phyloP scores from a whole-genome alignment of 1,140 invertebrate genomes.

The Sitobion miscanthi region DNA sequence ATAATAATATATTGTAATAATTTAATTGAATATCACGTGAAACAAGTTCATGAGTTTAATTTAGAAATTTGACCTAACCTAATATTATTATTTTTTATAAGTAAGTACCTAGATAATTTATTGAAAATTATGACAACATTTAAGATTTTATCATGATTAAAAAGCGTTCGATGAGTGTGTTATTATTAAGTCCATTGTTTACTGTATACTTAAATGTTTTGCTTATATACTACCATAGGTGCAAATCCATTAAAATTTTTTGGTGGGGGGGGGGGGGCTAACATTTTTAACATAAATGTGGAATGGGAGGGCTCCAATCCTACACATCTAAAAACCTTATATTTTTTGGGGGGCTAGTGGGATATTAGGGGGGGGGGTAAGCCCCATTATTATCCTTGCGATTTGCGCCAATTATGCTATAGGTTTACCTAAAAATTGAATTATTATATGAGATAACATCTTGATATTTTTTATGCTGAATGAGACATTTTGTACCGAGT shows the following conservation, averaged over 20 bases:
- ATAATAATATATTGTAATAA: background rate
- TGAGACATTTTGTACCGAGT: background rate
- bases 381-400: too few relatives aligned
- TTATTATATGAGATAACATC: too few relatives aligned
- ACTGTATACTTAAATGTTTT: background rate
- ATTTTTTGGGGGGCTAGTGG: too few relatives aligned
- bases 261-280: too few relatives aligned
- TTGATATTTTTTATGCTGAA: background rate
- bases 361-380: too few relatives aligned
- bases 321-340: too few relatives aligned
- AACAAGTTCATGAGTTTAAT: background rate
- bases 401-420: too few relatives aligned
- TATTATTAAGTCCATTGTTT: background rate
- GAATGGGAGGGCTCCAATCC: too few relatives aligned
- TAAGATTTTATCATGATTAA: background rate
- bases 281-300: too few relatives aligned
- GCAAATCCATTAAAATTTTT: too few relatives aligned
- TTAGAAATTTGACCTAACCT: background rate
- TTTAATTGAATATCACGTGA: background rate
- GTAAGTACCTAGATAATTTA: background rate
- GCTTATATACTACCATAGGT: background rate
- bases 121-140: too few relatives aligned
- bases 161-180: background rate
- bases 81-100: background rate
- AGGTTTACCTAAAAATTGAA: too few relatives aligned